phyloP scores from a whole-genome alignment of 2,888 invertebrate genomes.

The Tenthredo scrophulariae region DNA sequence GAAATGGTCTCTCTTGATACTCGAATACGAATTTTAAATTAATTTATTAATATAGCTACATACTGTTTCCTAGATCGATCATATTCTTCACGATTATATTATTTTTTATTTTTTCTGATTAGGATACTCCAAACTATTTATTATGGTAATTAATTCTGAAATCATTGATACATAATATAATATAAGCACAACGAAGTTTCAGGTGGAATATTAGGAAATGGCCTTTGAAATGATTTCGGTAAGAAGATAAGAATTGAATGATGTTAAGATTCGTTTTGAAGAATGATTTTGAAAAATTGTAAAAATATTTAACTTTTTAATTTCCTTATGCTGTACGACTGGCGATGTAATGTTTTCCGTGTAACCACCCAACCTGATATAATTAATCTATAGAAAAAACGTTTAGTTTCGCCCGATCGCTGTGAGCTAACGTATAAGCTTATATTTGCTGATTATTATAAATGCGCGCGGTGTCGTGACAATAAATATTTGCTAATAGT shows the following conservation, averaged over 20 bases:
- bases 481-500: slow-evolving; percentile 51
- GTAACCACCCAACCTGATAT: background rate
- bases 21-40: background rate
- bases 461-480: slow-evolving; percentile 47
- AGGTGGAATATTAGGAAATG: background rate
- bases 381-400: background rate
- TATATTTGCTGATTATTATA: slow-evolving; percentile 33
- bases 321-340: background rate
- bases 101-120: background rate
- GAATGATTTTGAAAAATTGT: background rate
- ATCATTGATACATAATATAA: background rate
- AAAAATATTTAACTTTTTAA: background rate
- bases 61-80: background rate
- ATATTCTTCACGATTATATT: background rate
- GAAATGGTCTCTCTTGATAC: background rate
- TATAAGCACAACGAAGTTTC: slow-evolving; percentile 7
- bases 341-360: background rate
- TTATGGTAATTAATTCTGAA: background rate
- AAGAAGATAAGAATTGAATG: background rate
- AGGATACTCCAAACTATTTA: background rate
- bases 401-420: slow-evolving; percentile 9
- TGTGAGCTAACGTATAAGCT: slow-evolving; percentile 18
- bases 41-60: background rate
- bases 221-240: background rate
- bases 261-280: background rate